Conservation (phyloP, 2,888 invertebrate species). For the Drosophila kokeensis region DNA sequence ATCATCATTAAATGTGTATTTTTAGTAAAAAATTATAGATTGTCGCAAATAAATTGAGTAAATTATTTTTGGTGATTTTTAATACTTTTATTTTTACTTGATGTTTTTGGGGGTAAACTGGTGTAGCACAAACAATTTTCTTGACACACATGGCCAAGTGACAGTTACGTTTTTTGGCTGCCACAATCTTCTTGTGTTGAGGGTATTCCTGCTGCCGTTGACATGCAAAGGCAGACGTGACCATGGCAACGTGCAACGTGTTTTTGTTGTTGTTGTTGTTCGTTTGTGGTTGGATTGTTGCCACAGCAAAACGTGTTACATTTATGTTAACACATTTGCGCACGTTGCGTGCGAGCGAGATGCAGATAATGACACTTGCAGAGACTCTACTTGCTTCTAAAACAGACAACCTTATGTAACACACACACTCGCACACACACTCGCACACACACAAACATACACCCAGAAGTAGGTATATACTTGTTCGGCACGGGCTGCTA, state of each 20-base stretch:
- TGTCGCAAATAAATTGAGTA: conserved; percentile 4
- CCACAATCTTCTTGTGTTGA: conserved; percentile 23
- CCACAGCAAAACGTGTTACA: conserved; percentile 77
- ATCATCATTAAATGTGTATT: conserved; percentile 1
- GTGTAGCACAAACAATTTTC: conserved; percentile 33
- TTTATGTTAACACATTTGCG: conserved; percentile 78
- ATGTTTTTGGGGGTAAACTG: background rate
- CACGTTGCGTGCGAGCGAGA: conserved; percentile 60
- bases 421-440: conserved; percentile 7
- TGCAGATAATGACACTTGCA: conserved; percentile 42
- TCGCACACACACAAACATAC: background rate
- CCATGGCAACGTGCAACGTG: conserved; percentile 60
- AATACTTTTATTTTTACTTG: background rate
- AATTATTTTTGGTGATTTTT: conserved; percentile 15
- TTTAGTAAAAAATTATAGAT: background rate
- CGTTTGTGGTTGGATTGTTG: conserved; percentile 46
- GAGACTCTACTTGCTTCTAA: conserved; percentile 49
- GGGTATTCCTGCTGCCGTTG: conserved; percentile 54
- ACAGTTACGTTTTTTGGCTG: conserved; percentile 42
- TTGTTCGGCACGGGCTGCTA: conserved; percentile 46
- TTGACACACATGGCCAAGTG: conserved; percentile 46
- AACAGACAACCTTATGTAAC: conserved; percentile 62
- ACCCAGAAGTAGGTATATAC: conserved; percentile 18
- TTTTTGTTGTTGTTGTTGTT: conserved; percentile 34
- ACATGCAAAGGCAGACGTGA: conserved; percentile 81